A percentile compares a stretch with the other conserved stretches of the same genome.
These are phyloP conservation scores for Maniola hyperantus DNA, from an alignment of 2,888 invertebrate genomes.

Conservation along the genomic window DNA sequence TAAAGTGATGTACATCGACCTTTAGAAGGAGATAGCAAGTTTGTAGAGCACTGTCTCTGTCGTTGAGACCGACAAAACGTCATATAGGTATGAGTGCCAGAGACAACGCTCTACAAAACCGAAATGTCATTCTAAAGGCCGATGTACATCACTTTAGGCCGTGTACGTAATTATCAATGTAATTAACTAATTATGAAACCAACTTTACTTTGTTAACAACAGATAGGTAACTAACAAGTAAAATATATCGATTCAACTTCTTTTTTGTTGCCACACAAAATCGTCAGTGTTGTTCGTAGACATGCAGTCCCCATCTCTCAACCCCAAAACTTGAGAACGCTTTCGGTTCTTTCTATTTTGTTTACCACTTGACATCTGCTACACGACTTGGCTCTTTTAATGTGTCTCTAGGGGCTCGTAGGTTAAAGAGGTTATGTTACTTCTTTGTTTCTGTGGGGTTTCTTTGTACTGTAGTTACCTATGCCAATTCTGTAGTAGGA, in stretches of 20 bases:
- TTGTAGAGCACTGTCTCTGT: no score
- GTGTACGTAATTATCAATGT: no score
- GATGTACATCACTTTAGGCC: no score
- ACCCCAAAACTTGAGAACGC: slow-evolving; percentile 25
- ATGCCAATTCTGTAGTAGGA: neutral
- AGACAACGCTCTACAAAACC: no score
- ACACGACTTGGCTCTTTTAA: slow-evolving; percentile 22
- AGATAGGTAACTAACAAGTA: neutral
- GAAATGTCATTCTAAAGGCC: no score
- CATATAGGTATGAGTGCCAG: no score
- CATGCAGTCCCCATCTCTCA: slow-evolving; percentile 15
- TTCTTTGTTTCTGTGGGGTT: slow-evolving; percentile 15
- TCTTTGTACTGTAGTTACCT: neutral
- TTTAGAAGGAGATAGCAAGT: no score
- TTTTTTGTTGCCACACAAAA: neutral
- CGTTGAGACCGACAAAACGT: no score
- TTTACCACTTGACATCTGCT: slow-evolving; percentile 22
- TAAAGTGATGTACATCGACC: no score
- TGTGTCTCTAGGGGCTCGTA: slow-evolving; percentile 14
- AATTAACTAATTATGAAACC: no score
- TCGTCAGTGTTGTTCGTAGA: slow-evolving; percentile 1
- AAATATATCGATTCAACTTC: neutral
- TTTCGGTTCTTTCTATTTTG: slow-evolving; percentile 24
- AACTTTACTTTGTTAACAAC: no score
- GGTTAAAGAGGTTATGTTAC: slow-evolving; percentile 8